Base-by-base conservation (phyloP, 2,113 vertebrate genomes). In the Podocnemis expansa region DNA sequence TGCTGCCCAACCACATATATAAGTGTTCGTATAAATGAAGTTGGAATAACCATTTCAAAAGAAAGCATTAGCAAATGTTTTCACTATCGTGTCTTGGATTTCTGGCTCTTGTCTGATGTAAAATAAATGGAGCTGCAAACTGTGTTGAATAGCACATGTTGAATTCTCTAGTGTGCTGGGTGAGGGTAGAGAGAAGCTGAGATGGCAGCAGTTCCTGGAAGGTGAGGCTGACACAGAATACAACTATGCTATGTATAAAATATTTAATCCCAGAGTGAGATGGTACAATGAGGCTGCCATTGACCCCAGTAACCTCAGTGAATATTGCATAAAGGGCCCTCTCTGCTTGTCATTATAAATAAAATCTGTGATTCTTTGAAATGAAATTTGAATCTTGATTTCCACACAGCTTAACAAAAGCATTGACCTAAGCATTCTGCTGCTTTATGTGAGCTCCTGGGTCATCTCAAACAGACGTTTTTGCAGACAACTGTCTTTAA, bases 261-360 rank as follows among this genome's bases (percentile, higher is more conserved):
- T 96, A 95, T 90, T 96, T 94, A 96, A 95, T 96, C 93, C 90
- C 80, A 87, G 89, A 49, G 87, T 97, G 96, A 95, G 92, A 95
- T 96, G 95, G 81, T 88, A 51, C 82, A 76, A 94, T 91, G 95
- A 89, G 95, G 93, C 91, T 97, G 95, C 91, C 96, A 95, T 97
- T 96, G 96, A 97, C 97, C 95, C 89, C 51, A 88, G 91, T 94
- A 96, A 96, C 96, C 94, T 94, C 85, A 93, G 96, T 89, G 94
- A 96, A 96, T 96, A 96, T 96, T 95, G 93, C 95, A 96, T 94
- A 96, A 97, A 97, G 96, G 91, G 67, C 90, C 93, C 54, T 95
- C 95, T 96, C 87, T 3, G 96, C 96, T 96, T 97, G 95, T 94
- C 93, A 80, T 95, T 95, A 95, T 95, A 94, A 97, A 96, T 96